Evolutionary conservation across 1,140 invertebrate genomes (phyloP).

Genomic region (Drosophila parvula): DNA sequence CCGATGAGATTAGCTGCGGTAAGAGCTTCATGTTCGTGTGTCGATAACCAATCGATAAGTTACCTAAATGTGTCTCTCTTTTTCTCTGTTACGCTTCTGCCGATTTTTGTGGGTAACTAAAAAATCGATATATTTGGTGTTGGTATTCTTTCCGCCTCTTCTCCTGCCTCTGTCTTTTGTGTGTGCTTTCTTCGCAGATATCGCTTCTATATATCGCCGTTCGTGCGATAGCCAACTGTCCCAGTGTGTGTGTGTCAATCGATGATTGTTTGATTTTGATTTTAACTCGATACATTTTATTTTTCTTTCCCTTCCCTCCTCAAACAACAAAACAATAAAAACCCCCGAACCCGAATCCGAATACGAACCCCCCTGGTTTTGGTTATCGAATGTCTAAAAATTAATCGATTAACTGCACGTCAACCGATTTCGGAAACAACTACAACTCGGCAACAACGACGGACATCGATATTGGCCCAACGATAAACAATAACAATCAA

Average conservation of each 20-base stretch:
- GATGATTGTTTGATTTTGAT: conserved; percentile 42
- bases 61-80: background rate
- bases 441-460: conserved; percentile 29
- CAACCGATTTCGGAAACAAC: conserved; percentile 37
- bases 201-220: conserved; percentile 16
- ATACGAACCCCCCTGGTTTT: conserved; percentile 59
- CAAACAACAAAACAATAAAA: conserved; percentile 35
- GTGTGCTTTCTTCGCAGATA: conserved; percentile 13
- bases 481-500: conserved; percentile 13
- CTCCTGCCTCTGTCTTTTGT: conserved; percentile 14
- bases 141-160: conserved; percentile 10
- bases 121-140: conserved; percentile 48
- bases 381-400: conserved; percentile 69
- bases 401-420: conserved; percentile 78
- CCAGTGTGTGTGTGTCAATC: conserved; percentile 49
- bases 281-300: conserved; percentile 62
- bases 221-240: conserved; percentile 24
- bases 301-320: conserved; percentile 58
- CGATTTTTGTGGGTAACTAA: conserved; percentile 45
- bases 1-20: conserved; percentile 90
- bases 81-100: conserved; percentile 6
- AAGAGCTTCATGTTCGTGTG: conserved; percentile 82
- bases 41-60: conserved; percentile 42
- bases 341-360: conserved; percentile 10
- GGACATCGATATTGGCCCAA: conserved; percentile 18